Percentiles rank a stretch among this genome's conserved stretches.
phyloP scores from a whole-genome alignment of 2,113 vertebrate genomes.

The Sylvia atricapilla region DNA sequence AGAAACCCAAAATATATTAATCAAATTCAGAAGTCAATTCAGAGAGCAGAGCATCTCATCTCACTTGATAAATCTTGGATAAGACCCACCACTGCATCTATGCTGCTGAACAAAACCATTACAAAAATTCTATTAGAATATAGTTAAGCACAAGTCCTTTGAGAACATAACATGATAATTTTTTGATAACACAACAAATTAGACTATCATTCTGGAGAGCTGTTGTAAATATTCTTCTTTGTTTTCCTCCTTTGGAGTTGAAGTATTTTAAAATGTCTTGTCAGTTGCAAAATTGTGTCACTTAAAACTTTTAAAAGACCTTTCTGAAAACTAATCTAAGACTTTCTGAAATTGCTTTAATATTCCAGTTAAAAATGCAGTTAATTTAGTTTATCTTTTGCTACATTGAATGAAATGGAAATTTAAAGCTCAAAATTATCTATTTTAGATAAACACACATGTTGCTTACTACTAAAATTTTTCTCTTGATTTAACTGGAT shows the following conservation, averaged over 20 bases:
- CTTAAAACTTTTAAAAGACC: background rate
- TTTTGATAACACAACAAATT: background rate
- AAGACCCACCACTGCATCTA: background rate
- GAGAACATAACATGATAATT: background rate
- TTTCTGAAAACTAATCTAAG: background rate
- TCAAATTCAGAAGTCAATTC: background rate
- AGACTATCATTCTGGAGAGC: background rate
- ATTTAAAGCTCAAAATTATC: background rate
- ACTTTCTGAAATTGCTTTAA: background rate
- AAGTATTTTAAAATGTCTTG: background rate
- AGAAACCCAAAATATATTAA: background rate
- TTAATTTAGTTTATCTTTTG: background rate
- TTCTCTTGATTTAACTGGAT: background rate
- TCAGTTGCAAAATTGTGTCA: background rate
- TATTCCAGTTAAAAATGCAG: background rate
- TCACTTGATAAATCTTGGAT: background rate
- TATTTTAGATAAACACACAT: background rate
- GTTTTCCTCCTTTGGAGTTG: background rate
- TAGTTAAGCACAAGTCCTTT: background rate
- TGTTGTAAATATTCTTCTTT: background rate
- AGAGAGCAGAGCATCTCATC: background rate
- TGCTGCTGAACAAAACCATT: background rate
- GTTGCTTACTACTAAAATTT: background rate
- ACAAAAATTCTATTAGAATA: background rate
- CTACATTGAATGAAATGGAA: background rate